A percentile compares a stretch with the other conserved stretches of the same genome.
Evolutionary conservation across 2,888 invertebrate genomes (phyloP).

Genomic region (Anoncus sp.): DNA sequence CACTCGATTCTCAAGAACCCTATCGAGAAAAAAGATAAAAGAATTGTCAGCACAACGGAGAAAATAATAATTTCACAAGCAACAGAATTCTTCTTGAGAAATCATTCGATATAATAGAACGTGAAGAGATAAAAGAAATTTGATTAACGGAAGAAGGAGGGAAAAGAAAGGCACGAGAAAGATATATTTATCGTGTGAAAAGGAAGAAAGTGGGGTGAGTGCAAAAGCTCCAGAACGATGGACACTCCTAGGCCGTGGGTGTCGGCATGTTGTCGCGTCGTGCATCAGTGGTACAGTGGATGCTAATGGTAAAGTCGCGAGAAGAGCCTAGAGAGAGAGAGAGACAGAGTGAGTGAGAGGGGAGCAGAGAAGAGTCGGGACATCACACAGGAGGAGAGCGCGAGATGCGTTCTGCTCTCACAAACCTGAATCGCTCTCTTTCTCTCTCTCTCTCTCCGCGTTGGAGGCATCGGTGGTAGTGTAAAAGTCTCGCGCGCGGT

Average conservation of each 20-base stretch:
- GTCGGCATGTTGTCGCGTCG: slow-evolving; percentile 57
- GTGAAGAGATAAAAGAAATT: slow-evolving; percentile 1
- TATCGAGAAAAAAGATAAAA: neutral
- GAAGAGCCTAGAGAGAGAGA: slow-evolving; percentile 41
- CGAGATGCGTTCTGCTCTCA: slow-evolving; percentile 50
- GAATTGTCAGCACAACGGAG: neutral
- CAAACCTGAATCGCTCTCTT: slow-evolving; percentile 39
- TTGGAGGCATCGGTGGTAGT: slow-evolving; percentile 42
- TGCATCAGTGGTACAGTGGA: slow-evolving; percentile 54
- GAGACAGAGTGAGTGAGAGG: slow-evolving; percentile 41
- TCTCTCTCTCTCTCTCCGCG: slow-evolving; percentile 33
- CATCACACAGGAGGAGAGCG: slow-evolving; percentile 27
- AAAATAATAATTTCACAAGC: neutral
- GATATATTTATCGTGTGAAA: neutral
- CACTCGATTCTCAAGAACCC: slow-evolving; percentile 22
- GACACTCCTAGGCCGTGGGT: slow-evolving; percentile 63
- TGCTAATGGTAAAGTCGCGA: slow-evolving; percentile 56
- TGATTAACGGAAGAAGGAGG: slow-evolving; percentile 4
- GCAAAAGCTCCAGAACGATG: slow-evolving; percentile 48
- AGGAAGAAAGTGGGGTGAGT: neutral
- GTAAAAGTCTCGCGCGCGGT: slow-evolving; percentile 19
- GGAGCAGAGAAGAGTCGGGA: slow-evolving; percentile 32
- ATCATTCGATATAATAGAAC: slow-evolving; percentile 3
- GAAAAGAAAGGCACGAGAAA: slow-evolving; percentile 3
- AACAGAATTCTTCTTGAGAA: too few species aligned